These are phyloP conservation scores for Dasypus novemcinctus DNA, from an alignment of 2,113 vertebrate species.

Conservation along the genomic window DNA sequence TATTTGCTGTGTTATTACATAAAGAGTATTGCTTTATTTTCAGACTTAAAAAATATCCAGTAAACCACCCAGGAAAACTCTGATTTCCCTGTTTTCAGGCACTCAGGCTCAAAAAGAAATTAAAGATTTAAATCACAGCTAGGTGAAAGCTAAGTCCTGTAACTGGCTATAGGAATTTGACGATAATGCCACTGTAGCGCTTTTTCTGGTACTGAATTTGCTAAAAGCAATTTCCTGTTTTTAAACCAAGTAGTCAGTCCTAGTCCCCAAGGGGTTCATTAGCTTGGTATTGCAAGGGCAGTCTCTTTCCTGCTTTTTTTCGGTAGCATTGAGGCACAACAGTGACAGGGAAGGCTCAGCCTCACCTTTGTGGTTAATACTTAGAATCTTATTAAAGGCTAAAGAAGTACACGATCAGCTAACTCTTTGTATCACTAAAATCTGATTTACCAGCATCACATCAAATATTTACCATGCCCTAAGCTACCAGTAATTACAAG, in stretches of 20 bases:
- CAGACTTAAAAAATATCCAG: constrained; percentile 11
- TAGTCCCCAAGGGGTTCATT: constrained; percentile 85
- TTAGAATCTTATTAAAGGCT: constrained; percentile 81
- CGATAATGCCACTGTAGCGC: constrained; percentile 31
- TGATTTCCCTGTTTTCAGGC: not conserved
- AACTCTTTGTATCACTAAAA: constrained; percentile 65
- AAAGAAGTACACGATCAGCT: constrained; percentile 71
- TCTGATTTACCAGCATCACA: constrained; percentile 78
- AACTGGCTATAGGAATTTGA: not conserved
- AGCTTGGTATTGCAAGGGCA: constrained; percentile 72
- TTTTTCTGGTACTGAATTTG: constrained; percentile 70
- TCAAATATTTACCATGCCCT: constrained; percentile 81
- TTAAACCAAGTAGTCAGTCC: constrained; percentile 74
- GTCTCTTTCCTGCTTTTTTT: constrained; percentile 66
- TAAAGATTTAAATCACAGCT: constrained; percentile 60
- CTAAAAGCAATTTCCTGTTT: constrained; percentile 81
- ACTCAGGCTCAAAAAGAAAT: not conserved
- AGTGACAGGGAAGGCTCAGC: constrained; percentile 69
- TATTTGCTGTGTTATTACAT: not conserved
- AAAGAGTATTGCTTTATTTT: constrained; percentile 49
- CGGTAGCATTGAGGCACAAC: constrained; percentile 46
- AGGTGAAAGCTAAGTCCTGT: constrained; percentile 11
- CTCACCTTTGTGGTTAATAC: constrained; percentile 79
- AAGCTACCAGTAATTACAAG: constrained; percentile 83
- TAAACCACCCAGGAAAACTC: constrained; percentile 31